Conservation (phyloP, 2,113 vertebrate genomes). For the Myrmecobius fasciatus region DNA sequence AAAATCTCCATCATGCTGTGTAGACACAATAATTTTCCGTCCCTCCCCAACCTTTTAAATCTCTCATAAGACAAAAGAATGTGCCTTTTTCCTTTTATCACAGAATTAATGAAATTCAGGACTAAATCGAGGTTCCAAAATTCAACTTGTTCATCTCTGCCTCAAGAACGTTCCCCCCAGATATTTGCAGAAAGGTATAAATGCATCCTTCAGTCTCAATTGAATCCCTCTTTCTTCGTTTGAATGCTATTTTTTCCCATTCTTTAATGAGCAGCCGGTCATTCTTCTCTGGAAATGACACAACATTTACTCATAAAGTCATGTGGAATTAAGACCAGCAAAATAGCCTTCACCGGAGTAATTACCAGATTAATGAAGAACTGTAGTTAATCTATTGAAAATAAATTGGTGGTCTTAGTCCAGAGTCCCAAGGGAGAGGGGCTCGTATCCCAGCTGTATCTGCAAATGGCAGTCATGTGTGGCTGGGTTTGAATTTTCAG, state of each 20-base stretch:
- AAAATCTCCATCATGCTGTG: neutral
- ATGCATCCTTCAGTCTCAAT: neutral
- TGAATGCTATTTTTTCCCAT: neutral
- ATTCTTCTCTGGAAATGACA: neutral
- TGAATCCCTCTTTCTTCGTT: neutral
- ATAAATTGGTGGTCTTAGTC: neutral
- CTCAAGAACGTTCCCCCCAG: neutral
- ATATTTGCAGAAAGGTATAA: neutral
- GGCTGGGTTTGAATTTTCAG: neutral
- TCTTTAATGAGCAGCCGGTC: neutral
- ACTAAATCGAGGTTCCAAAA: neutral
- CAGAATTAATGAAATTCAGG: neutral
- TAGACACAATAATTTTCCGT: neutral
- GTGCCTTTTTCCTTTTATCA: slow-evolving; percentile 12
- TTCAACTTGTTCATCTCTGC: neutral
- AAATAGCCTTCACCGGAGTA: neutral
- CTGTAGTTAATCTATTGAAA: slow-evolving; percentile 14
- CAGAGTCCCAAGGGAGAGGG: neutral
- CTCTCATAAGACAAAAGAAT: neutral
- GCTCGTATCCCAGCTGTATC: neutral
- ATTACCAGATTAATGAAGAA: slow-evolving; percentile 18
- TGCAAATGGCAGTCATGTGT: neutral
- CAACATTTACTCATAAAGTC: neutral
- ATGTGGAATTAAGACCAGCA: slow-evolving; percentile 3
- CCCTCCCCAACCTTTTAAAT: too few species aligned